Evolutionary conservation across 2,113 vertebrate species (phyloP).

Genomic region (Tiliqua scincoides): DNA sequence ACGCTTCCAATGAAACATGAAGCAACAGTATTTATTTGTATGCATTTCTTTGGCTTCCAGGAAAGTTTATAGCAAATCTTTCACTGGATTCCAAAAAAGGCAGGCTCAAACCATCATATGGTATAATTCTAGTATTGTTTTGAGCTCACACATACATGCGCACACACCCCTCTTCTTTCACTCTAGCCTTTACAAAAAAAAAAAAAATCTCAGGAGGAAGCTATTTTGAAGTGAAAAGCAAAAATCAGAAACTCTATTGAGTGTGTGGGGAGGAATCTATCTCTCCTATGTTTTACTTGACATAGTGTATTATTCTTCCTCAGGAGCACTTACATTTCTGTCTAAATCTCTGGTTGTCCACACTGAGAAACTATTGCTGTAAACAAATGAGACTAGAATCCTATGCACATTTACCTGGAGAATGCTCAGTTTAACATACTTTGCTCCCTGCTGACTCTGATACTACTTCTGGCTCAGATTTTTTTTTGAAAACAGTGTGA

Average conservation of each 20-base stretch:
- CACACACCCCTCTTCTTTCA: neutral
- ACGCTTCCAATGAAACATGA: constrained; percentile 67
- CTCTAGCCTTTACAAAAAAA: neutral
- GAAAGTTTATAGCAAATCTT: constrained; percentile 32
- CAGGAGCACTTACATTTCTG: neutral
- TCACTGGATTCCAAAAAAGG: constrained; percentile 15
- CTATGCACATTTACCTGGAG: neutral
- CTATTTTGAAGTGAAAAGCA: neutral
- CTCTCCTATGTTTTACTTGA: neutral
- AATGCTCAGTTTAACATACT: too few species aligned
- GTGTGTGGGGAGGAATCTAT: neutral
- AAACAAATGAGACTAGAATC: neutral
- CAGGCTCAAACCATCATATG: constrained; percentile 18
- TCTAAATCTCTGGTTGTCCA: neutral
- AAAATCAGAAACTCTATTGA: neutral
- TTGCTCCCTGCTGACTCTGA: too few species aligned
- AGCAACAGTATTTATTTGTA: constrained; percentile 52
- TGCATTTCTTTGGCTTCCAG: constrained; percentile 41
- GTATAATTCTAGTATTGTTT: neutral
- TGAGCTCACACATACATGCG: too few species aligned
- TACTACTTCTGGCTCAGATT: too few species aligned
- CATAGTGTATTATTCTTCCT: neutral
- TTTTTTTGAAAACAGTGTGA: too few species aligned
- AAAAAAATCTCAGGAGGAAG: neutral
- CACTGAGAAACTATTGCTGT: neutral